These are phyloP conservation scores for Allacma fusca DNA, from an alignment of 2,888 invertebrate species.

Conservation along the genomic window DNA sequence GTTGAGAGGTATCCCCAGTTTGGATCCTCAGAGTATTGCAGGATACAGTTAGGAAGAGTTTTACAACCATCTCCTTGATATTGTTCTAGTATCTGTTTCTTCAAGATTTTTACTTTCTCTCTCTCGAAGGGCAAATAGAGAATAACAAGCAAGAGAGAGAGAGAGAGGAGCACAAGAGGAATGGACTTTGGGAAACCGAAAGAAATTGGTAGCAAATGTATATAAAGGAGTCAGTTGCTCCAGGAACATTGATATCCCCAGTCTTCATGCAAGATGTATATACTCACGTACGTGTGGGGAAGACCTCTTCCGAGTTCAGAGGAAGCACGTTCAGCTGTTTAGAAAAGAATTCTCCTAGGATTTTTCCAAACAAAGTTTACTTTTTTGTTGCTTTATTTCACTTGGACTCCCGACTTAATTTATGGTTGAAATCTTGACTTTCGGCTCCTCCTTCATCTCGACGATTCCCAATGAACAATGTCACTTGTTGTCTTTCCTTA, in stretches of 20 bases:
- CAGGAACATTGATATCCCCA: no score
- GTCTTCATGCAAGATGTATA: background rate
- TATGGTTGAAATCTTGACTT: slow-evolving; percentile 31
- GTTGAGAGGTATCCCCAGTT: no score
- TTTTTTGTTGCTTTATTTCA: slow-evolving; percentile 23
- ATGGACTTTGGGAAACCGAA: background rate
- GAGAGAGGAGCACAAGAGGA: background rate
- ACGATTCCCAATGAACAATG: slow-evolving; percentile 14
- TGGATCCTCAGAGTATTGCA: no score
- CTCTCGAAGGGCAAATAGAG: slow-evolving; percentile 1
- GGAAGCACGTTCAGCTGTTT: slow-evolving; percentile 20
- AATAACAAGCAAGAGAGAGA: slow-evolving; percentile 3
- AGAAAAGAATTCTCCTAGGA: slow-evolving; percentile 13
- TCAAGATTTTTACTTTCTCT: background rate
- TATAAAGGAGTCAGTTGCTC: background rate
- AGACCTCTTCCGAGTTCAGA: background rate
- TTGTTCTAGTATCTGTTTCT: background rate
- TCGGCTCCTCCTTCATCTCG: slow-evolving; percentile 6
- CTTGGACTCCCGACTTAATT: slow-evolving; percentile 27
- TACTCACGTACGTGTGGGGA: background rate
- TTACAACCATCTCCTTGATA: slow-evolving; percentile 7
- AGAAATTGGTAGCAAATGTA: slow-evolving; percentile 1
- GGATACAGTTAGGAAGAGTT: background rate
- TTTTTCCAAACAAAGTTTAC: slow-evolving; percentile 23
- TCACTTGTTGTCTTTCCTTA: slow-evolving; percentile 38